Percentiles rank a stretch among this genome's conserved stretches.
Conservation (phyloP, 1,140 invertebrate genomes). For the Heliothis subflexa region DNA sequence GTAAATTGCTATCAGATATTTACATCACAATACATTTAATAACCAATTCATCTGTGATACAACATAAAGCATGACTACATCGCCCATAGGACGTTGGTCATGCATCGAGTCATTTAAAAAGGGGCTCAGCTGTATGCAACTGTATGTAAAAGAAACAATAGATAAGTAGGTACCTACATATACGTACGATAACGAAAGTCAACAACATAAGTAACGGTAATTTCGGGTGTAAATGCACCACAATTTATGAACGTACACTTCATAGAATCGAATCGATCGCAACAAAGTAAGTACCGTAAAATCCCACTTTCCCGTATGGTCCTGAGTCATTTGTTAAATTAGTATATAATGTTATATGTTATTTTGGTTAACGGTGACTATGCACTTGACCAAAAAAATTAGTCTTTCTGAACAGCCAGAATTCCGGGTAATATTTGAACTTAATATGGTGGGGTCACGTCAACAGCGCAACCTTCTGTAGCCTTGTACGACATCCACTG, state of each 20-base stretch:
- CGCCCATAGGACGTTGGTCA: slow-evolving; percentile 18
- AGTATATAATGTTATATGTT: background rate
- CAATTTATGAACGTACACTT: too few species aligned
- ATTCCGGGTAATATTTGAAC: too few species aligned
- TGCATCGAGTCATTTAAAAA: slow-evolving; percentile 5
- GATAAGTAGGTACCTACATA: background rate
- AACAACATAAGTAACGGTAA: background rate
- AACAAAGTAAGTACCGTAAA: too few species aligned
- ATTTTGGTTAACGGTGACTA: background rate
- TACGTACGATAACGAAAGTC: background rate
- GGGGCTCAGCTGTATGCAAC: background rate
- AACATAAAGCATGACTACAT: slow-evolving; percentile 22
- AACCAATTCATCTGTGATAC: slow-evolving; percentile 15
- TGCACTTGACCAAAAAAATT: background rate
- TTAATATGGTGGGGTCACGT: too few species aligned
- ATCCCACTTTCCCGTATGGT: too few species aligned
- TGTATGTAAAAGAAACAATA: background rate
- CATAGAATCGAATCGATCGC: too few species aligned
- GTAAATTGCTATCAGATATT: slow-evolving; percentile 3
- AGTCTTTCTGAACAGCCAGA: too few species aligned
- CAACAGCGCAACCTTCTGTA: background rate
- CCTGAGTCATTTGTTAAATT: background rate
- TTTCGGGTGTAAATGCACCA: too few species aligned
- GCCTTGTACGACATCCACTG: background rate
- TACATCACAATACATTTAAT: slow-evolving; percentile 24